Base-by-base conservation (phyloP, 2,797 vertebrate species). In the Myotis myotis region DNA sequence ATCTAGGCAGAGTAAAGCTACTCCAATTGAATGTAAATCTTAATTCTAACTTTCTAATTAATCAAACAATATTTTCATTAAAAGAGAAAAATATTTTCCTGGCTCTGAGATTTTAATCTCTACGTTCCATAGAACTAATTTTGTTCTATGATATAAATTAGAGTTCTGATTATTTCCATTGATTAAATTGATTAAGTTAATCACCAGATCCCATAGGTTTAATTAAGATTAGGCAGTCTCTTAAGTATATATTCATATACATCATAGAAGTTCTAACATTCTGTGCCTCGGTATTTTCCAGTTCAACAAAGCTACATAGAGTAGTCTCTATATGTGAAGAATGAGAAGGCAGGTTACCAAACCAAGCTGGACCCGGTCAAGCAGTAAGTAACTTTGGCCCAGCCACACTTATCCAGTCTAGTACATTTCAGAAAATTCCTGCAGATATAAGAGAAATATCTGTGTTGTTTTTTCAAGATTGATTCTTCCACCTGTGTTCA, bases 81-180 rank as follows among this genome's bases (percentile, higher is more conserved):
- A n/a, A 91, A 78, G 19, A 89, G 80, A 93, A 96, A 93, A 97
- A 93, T 94, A 89, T 96, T 97, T 97, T 87, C 23, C 8, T 70
- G 51, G 17, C 19, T 96, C 57, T 76, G 38, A 91, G 25, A 85
- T 94, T 94, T 75, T 89, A 91, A 95, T 91, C 84, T 75, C 11
- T 91, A 80, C 62, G 4, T 93, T 89, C 75, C 44, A 91, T 81
- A 94, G 72, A 89, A 66, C 60, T 89, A 93, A 96, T 96, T 96
- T 95, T 93, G 53, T 94, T 94, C 60, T 94, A 15, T 84, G 53
- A 13, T 62, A 68, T 89, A 87, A 94, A 94, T 94, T 94, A 91
- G 60, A 84, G 68, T 91, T 89, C 71, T 97, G 87, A 97, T 97
- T 96, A 89, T 93, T 94, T 90, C 71, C 66, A 95, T 96, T 1